phyloP scores from a whole-genome alignment of 1,140 invertebrate genomes.

The Dendroctonus ponderosae region DNA sequence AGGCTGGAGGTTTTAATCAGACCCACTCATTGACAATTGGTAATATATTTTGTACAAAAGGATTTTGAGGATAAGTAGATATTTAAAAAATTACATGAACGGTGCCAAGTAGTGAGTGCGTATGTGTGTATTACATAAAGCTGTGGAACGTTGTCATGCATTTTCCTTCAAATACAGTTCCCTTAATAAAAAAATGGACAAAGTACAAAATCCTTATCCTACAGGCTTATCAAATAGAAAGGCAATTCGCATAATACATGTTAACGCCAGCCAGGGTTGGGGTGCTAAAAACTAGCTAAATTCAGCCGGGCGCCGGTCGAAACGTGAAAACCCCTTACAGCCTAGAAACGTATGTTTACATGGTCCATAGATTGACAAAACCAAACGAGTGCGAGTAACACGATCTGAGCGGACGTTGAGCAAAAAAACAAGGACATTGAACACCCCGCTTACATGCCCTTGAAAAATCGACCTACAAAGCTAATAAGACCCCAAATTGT shows the following conservation, averaged over 20 bases:
- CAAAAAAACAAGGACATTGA: too few relatives aligned
- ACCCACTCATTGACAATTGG: conserved; percentile 10
- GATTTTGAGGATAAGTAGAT: conserved; percentile 13
- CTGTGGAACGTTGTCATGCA: conserved; percentile 41
- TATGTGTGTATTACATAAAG: conserved; percentile 24
- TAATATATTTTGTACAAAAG: conserved; percentile 44
- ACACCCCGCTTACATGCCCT: background rate
- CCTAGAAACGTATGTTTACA: conserved; percentile 1
- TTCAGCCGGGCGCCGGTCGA: background rate
- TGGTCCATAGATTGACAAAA: background rate
- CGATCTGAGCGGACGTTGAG: too few relatives aligned
- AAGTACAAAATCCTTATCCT: conserved; percentile 39
- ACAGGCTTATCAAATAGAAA: conserved; percentile 29
- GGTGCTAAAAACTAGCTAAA: conserved; percentile 3
- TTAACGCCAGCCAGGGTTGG: conserved; percentile 4
- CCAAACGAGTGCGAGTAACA: too few relatives aligned
- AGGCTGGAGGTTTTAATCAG: background rate
- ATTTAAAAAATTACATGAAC: conserved; percentile 23
- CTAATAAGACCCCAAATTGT: conserved; percentile 46
- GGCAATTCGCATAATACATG: conserved; percentile 14
- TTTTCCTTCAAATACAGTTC: conserved; percentile 36
- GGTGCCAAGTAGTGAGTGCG: conserved; percentile 1
- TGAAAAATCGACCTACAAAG: conserved; percentile 48
- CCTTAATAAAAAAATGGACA: conserved; percentile 39
- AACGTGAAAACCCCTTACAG: background rate